A percentile compares a stretch with the other conserved stretches of the same genome.
phyloP scores from a whole-genome alignment of 2,113 vertebrate species.

The Mirza zaza region DNA sequence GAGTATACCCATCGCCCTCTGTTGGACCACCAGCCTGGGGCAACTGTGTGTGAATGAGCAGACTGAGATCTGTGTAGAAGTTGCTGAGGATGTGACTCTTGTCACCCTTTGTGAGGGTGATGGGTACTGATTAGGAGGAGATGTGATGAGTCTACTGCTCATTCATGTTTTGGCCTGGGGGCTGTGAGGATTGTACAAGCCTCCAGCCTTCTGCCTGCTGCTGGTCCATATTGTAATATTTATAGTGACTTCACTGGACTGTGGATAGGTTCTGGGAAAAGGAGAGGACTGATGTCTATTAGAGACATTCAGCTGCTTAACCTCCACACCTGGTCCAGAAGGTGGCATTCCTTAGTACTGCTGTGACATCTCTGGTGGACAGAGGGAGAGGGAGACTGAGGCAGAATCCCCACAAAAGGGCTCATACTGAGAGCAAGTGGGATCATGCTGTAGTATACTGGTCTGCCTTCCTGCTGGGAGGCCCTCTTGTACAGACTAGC shows the following conservation, averaged over 20 bases:
- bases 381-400: constrained; percentile 93
- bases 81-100: constrained; percentile 82
- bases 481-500: constrained; percentile 93
- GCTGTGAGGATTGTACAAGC: constrained; percentile 90
- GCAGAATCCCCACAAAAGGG: constrained; percentile 92
- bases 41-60: constrained; percentile 92
- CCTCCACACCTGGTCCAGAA: constrained; percentile 90
- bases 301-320: constrained; percentile 96
- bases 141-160: constrained; percentile 92
- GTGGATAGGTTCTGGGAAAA: constrained; percentile 88
- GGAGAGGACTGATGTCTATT: constrained; percentile 87
- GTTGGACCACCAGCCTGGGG: constrained; percentile 89
- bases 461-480: constrained; percentile 86
- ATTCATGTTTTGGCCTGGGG: constrained; percentile 91
- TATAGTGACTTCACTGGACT: constrained; percentile 97
- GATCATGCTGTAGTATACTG: constrained; percentile 95
- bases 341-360: constrained; percentile 92
- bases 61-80: constrained; percentile 92
- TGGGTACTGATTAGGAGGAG: constrained; percentile 91
- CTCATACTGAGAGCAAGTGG: constrained; percentile 92
- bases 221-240: constrained; percentile 95
- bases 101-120: constrained; percentile 87
- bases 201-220: constrained; percentile 91
- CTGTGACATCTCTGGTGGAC: constrained; percentile 94
- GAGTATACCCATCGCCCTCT: constrained; percentile 94